Conservation (phyloP, 2,888 invertebrate genomes). For the Ormyrus nitidulus region DNA sequence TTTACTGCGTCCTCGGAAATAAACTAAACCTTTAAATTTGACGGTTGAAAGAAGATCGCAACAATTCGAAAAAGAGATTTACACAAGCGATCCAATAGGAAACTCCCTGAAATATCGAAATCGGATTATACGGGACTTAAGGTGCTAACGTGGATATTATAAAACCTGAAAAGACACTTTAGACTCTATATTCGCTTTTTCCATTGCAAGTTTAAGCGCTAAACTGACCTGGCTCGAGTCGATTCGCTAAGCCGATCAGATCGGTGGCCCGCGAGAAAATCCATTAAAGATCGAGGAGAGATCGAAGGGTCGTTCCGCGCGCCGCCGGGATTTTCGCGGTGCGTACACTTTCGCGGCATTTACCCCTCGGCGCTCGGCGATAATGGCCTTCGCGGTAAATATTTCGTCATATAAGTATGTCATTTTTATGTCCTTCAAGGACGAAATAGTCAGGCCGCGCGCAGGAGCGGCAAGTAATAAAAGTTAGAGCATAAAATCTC, state of each 20-base stretch:
- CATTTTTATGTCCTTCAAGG: constrained; percentile 42
- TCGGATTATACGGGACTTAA: no score
- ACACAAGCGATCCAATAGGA: no score
- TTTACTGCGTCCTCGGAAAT: no score
- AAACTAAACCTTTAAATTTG: no score
- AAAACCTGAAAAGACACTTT: no score
- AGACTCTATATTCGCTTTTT: neutral
- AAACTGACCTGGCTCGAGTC: no score
- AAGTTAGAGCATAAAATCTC: constrained; percentile 54
- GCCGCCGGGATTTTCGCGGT: neutral
- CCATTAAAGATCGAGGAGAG: constrained; percentile 6
- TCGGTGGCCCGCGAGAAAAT: neutral
- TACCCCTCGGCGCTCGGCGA: neutral
- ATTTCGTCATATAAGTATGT: constrained; percentile 28
- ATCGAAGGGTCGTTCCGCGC: neutral
- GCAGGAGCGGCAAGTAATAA: constrained; percentile 42
- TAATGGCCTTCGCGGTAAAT: constrained; percentile 23
- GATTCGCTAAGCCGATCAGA: neutral
- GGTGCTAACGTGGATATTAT: no score
- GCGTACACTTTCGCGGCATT: neutral
- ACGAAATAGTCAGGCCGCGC: constrained; percentile 16
- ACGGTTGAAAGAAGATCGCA: no score
- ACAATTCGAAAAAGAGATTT: no score
- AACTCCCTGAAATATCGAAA: no score
- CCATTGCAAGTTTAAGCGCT: no score